Conservation (phyloP, 2,113 vertebrate species). For the Microcebus ravelobensis region DNA sequence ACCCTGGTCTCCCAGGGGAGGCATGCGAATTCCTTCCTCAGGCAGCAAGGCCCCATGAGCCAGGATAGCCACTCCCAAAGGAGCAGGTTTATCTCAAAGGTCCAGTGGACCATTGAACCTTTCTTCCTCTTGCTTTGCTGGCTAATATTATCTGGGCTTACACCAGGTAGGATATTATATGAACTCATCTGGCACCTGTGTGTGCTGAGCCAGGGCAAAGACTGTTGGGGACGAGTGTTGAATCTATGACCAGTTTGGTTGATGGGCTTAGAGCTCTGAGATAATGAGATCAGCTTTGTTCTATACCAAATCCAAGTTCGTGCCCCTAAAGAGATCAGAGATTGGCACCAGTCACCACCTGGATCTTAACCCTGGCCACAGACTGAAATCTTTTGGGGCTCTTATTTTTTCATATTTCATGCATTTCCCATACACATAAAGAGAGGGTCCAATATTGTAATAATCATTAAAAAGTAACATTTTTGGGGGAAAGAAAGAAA, state of each 20-base stretch:
- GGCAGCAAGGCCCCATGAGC: not conserved
- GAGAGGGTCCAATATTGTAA: not conserved
- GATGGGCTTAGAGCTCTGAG: not conserved
- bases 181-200: not conserved
- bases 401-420: not conserved
- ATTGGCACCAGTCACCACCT: not conserved
- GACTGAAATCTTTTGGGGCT: not conserved
- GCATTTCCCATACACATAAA: conserved; percentile 14
- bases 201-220: not conserved
- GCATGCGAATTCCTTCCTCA: conserved; percentile 59
- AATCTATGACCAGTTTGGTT: not conserved
- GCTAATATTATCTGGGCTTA: not conserved
- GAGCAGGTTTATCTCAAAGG: conserved; percentile 36
- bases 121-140: conserved; percentile 33
- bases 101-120: not conserved
- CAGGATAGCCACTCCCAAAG: conserved; percentile 3
- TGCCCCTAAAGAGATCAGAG: not conserved
- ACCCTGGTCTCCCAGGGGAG: conserved; percentile 25
- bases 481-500: not conserved
- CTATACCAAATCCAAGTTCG: not conserved
- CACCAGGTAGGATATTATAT: not conserved
- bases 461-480: not conserved
- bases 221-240: not conserved
- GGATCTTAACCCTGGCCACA: not conserved
- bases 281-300: not conserved